A percentile compares a stretch with the other conserved stretches of the same genome.
phyloP scores from a whole-genome alignment of 2,113 vertebrate genomes.

The Axis porcinus region DNA sequence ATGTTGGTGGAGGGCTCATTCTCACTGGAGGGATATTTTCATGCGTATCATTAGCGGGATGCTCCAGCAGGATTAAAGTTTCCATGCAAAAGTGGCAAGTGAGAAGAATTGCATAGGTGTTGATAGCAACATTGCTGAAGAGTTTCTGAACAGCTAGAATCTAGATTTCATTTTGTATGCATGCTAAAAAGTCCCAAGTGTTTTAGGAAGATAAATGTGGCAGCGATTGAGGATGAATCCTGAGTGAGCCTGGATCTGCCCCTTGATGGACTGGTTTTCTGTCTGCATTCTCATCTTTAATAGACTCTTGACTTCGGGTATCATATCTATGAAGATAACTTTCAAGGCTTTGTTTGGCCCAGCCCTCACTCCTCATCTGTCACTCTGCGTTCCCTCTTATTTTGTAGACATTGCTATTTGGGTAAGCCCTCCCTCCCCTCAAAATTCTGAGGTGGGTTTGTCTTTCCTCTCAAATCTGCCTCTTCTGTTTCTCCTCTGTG shows the following conservation, averaged over 20 bases:
- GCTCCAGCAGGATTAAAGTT: neutral
- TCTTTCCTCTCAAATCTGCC: neutral
- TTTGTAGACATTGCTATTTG: neutral
- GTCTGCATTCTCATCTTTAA: neutral
- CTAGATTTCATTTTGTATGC: neutral
- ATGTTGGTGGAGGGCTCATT: neutral
- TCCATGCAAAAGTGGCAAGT: neutral
- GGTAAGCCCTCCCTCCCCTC: neutral
- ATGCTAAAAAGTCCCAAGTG: neutral
- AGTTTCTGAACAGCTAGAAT: neutral
- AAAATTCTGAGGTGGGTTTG: neutral
- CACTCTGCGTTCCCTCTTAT: neutral
- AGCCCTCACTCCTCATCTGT: neutral
- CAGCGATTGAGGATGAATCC: neutral
- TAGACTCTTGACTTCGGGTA: neutral
- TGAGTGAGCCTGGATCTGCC: neutral
- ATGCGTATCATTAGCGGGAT: neutral
- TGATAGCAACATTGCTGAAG: neutral
- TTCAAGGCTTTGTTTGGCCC: neutral
- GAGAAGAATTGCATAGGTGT: neutral
- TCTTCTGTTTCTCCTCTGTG: neutral
- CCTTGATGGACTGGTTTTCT: neutral
- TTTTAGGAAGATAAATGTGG: neutral
- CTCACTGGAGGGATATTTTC: neutral
- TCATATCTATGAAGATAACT: neutral